Percentiles rank a stretch among this genome's conserved stretches.
phyloP scores from a whole-genome alignment of 2,888 invertebrate genomes.

The Cataglyphis altisquamis region DNA sequence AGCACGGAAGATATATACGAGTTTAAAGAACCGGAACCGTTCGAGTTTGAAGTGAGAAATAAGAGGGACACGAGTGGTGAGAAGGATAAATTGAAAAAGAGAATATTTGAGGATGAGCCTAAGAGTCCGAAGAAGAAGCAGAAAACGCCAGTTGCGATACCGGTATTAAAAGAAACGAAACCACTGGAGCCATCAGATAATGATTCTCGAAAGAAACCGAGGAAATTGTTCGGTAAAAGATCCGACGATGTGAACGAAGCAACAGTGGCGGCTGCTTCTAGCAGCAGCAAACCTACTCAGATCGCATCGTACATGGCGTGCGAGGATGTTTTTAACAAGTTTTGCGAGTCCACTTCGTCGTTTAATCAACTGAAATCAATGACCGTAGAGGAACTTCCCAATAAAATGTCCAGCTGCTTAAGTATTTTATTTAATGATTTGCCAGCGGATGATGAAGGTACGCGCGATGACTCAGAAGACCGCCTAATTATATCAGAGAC shows the following conservation, averaged over 20 bases:
- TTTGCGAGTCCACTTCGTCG: constrained; percentile 86
- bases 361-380: constrained; percentile 86
- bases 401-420: constrained; percentile 77
- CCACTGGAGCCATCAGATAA: constrained; percentile 47
- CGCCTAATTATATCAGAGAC: constrained; percentile 89
- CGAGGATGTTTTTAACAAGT: constrained; percentile 87
- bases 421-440: constrained; percentile 86
- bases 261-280: neutral
- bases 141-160: constrained; percentile 67
- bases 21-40: constrained; percentile 96
- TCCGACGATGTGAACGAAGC: constrained; percentile 69
- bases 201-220: constrained; percentile 76
- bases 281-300: constrained; percentile 44
- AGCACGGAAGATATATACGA: constrained; percentile 91
- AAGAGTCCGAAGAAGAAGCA: constrained; percentile 84
- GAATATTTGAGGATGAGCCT: constrained; percentile 83
- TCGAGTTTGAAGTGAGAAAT: constrained; percentile 92
- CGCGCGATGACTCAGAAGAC: constrained; percentile 88
- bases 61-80: constrained; percentile 82
- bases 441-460: constrained; percentile 83
- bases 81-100: constrained; percentile 83
- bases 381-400: constrained; percentile 71
- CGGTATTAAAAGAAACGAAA: constrained; percentile 71
- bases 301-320: constrained; percentile 57
- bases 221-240: constrained; percentile 77